phyloP scores from a whole-genome alignment of 1,140 invertebrate species.

The Macrobrachium rosenbergii region DNA sequence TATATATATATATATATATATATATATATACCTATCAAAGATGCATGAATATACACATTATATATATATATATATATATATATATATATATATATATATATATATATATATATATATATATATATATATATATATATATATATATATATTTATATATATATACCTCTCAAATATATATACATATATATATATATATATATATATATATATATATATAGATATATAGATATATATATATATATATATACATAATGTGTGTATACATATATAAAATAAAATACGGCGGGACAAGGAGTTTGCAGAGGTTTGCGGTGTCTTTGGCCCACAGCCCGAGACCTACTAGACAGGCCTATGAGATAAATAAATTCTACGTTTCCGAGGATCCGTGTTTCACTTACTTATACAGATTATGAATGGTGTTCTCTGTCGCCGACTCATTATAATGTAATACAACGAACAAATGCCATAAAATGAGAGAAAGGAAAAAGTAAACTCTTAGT shows the following conservation, averaged over 20 bases:
- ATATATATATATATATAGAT: slow-evolving; percentile 21
- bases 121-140: slow-evolving; percentile 32
- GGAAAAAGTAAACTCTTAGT: too few relatives aligned
- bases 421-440: too few relatives aligned
- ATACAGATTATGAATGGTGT: too few relatives aligned
- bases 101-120: slow-evolving; percentile 31
- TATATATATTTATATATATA: slow-evolving; percentile 19
- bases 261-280: slow-evolving; percentile 5
- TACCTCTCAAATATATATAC: not conserved
- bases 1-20: slow-evolving; percentile 25
- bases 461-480: too few relatives aligned
- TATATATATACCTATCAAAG: not conserved
- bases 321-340: too few relatives aligned
- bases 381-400: too few relatives aligned
- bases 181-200: slow-evolving; percentile 19
- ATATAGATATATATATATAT: slow-evolving; percentile 20
- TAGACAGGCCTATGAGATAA: not conserved
- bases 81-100: too few relatives aligned
- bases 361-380: too few relatives aligned
- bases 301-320: too few relatives aligned
- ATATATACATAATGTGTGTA: slow-evolving; percentile 9
- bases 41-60: not conserved
- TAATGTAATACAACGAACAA: too few relatives aligned
- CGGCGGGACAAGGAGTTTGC: too few relatives aligned
- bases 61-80: slow-evolving; percentile 21